A percentile compares a stretch with the other conserved stretches of the same genome.
Conservation (phyloP, 2,888 invertebrate genomes). For the Ochropleura leucogaster region DNA sequence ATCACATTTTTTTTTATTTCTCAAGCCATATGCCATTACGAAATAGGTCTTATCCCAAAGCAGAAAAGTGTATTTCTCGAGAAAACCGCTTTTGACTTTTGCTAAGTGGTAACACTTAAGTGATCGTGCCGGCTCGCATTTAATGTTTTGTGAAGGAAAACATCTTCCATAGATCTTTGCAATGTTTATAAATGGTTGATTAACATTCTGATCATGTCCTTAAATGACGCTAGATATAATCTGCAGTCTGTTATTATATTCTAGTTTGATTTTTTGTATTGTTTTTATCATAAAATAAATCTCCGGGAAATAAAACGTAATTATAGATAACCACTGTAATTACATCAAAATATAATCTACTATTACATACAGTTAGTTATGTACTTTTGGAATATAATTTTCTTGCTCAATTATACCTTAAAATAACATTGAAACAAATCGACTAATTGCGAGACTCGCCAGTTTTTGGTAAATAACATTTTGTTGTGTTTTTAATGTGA, state of each 20-base stretch:
- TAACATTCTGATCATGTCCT: constrained; percentile 26
- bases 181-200: constrained; percentile 28
- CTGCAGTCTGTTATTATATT: background rate
- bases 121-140: background rate
- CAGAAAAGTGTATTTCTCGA: no score
- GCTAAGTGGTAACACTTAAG: no score
- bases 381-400: background rate
- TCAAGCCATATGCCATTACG: no score
- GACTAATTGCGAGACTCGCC: constrained; percentile 1
- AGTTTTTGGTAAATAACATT: background rate
- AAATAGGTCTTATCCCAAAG: no score
- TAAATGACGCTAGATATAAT: constrained; percentile 33
- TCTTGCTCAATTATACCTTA: constrained; percentile 15
- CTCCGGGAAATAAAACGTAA: background rate
- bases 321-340: constrained; percentile 25
- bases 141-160: constrained; percentile 1
- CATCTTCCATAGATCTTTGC: background rate
- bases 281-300: constrained; percentile 22
- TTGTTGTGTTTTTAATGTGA: background rate
- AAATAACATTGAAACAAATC: constrained; percentile 15
- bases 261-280: constrained; percentile 12
- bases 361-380: background rate
- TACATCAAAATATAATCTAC: constrained; percentile 17
- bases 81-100: no score
- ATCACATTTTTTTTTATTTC: no score